Conservation (phyloP, 2,113 vertebrate genomes). For the Copsychus sechellarum region DNA sequence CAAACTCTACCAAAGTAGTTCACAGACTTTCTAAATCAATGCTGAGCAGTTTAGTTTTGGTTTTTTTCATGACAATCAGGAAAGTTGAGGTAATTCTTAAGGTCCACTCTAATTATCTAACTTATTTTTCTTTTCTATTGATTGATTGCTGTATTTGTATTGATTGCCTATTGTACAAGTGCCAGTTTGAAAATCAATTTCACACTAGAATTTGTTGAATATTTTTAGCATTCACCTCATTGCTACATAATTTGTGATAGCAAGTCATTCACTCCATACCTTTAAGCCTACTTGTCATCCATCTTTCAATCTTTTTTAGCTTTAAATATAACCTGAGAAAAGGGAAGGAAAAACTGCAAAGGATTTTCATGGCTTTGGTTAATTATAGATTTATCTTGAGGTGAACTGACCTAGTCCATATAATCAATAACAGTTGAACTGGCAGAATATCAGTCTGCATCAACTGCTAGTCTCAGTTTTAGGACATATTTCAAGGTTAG, state of each 20-base stretch:
- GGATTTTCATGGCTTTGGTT: neutral
- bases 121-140: neutral
- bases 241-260: neutral
- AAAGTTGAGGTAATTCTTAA: neutral
- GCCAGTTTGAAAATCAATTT: neutral
- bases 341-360: neutral
- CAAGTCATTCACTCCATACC: neutral
- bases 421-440: neutral
- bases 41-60: neutral
- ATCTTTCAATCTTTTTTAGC: neutral
- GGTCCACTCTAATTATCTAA: neutral
- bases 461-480: neutral
- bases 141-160: neutral
- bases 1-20: neutral
- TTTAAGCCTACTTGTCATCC: neutral
- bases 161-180: neutral
- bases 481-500: neutral
- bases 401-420: neutral
- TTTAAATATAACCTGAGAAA: neutral
- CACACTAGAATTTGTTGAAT: neutral
- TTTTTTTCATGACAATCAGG: neutral
- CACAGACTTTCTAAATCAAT: neutral
- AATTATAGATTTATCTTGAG: neutral
- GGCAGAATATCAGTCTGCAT: neutral
- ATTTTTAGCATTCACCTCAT: neutral